phyloP scores from a whole-genome alignment of 2,888 invertebrate species.

The Mayetiola destructor region DNA sequence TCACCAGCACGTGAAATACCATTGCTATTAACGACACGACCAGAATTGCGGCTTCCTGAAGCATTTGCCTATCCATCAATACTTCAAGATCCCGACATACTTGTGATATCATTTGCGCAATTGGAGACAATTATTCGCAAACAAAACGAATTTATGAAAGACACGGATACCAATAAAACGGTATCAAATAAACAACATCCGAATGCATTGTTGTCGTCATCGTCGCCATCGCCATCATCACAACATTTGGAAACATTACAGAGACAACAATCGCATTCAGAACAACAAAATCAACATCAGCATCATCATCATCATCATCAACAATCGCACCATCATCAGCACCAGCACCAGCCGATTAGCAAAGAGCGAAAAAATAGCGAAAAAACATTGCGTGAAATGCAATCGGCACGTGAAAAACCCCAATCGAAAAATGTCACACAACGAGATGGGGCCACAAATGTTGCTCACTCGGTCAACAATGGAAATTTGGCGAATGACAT shows the following conservation, averaged over 20 bases:
- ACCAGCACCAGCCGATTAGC: not conserved
- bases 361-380: constrained; percentile 1
- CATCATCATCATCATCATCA: not conserved
- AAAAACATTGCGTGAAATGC: constrained; percentile 1
- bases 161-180: not conserved
- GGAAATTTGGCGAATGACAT: constrained; percentile 44
- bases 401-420: constrained; percentile 3
- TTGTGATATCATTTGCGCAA: constrained; percentile 62
- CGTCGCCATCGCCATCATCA: not conserved
- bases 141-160: constrained; percentile 14
- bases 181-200: not conserved
- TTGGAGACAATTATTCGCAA: constrained; percentile 44
- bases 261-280: not conserved
- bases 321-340: not conserved
- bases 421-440: not conserved
- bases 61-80: constrained; percentile 57
- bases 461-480: not conserved
- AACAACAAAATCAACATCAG: not conserved
- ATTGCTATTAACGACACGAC: constrained; percentile 51
- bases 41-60: constrained; percentile 58
- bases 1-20: constrained; percentile 66
- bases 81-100: constrained; percentile 59
- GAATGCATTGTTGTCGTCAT: not conserved
- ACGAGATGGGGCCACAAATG: not conserved
- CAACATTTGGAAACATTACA: not conserved